Base-by-base conservation (phyloP, 1,140 invertebrate species). In the Hesperophylax magnus region DNA sequence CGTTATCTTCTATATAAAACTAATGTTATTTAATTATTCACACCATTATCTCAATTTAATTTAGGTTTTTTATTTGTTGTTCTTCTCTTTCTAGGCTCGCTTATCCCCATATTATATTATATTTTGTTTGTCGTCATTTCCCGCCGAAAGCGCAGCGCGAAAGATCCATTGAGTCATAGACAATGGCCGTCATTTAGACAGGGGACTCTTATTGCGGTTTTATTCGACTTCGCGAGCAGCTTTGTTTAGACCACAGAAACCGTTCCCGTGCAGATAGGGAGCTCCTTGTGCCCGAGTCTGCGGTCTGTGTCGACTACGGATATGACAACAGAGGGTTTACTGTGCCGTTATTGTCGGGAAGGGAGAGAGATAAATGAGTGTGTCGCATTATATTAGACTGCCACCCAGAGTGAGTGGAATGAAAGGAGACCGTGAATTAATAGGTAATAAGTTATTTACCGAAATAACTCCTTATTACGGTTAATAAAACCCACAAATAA, bases 201-300 rank as follows among this genome's bases (percentile, higher is more conserved):
- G 65, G 20, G 65, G 34, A 20, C 24, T 20, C n/a, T 34, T 34
- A 27, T 69, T 39, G 65, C 31, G 65, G 31, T 69, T 18, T 47
- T 69, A 34, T 69, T 69, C 39, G 65, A 69, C 65, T 69, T 34
- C 65, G 31, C 65, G 65, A 61, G 18, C 58, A 14, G 20, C 31
- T 18, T 34, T 69, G 65, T 69, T 69, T 52, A 69, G n/a, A 69
- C 65, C 65, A 39, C 65, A 69, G 58, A 69, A n/a, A 39, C 65
- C 65, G 34, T 69, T 61, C 34, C 65, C 20, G 65, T 14, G 39
- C 65, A 67, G 63, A 67, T 39, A 69, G 20, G 22, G 39, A 47
- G 11, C 39, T 47, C 60, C 60, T 61, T 61, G 60, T 27, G 60
- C 60, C 20, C 11, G 22, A 24, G 39, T 15, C 60, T 61, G 31